These are phyloP conservation scores for Crypturellus tataupa DNA, from an alignment of 2,797 vertebrate genomes.

Conservation along the genomic window DNA sequence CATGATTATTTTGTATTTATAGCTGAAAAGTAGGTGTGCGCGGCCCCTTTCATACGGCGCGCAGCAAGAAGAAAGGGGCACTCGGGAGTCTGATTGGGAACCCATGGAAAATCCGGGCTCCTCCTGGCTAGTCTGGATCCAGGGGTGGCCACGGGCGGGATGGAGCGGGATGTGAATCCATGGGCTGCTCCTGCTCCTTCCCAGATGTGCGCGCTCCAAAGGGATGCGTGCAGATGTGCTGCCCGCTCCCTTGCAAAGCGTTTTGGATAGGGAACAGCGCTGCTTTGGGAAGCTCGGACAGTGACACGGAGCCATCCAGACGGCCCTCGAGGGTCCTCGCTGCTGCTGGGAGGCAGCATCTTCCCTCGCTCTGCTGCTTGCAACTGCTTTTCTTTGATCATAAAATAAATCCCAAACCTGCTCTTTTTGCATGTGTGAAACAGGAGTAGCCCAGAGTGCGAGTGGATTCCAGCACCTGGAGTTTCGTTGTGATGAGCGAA, in stretches of 20 bases:
- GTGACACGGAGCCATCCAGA: fast-evolving
- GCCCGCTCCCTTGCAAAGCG: fast-evolving
- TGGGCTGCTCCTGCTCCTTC: too few relatives aligned
- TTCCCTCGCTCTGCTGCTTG: neutral
- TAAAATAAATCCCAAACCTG: neutral
- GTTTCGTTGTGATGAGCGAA: neutral
- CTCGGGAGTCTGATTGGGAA: conserved; percentile 20
- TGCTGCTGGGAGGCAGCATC: neutral
- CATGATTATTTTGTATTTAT: conserved; percentile 71
- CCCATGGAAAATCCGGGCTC: neutral
- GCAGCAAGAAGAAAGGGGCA: conserved; percentile 9
- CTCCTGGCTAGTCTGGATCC: neutral
- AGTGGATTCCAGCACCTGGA: neutral
- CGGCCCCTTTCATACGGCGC: neutral
- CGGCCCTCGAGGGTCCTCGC: neutral
- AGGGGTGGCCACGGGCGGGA: neutral
- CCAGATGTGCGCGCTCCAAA: too few relatives aligned
- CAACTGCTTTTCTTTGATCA: neutral
- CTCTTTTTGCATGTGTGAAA: conserved; percentile 2
- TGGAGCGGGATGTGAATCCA: neutral
- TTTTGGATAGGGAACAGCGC: neutral
- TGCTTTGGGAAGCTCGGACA: neutral
- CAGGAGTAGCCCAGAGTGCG: neutral
- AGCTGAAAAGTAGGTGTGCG: conserved; percentile 61
- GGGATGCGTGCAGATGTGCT: neutral